These are phyloP conservation scores for Platorchestia sp. DNA, from an alignment of 1,140 invertebrate species.

Conservation along the genomic window DNA sequence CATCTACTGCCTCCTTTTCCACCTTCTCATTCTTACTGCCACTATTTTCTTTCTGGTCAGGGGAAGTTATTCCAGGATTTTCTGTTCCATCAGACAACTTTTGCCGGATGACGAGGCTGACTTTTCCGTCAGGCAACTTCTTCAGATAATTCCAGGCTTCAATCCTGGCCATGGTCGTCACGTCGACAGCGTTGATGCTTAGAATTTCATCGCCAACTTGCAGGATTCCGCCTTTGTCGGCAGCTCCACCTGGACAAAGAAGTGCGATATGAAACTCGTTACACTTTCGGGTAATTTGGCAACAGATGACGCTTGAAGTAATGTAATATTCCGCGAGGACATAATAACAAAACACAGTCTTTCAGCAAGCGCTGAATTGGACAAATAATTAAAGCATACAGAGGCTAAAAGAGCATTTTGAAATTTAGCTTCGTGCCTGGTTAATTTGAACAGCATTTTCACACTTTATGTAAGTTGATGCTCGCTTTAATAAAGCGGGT, in stretches of 20 bases:
- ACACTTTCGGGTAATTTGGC: background rate
- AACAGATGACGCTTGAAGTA: background rate
- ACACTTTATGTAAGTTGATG: no score
- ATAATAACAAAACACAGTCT: background rate
- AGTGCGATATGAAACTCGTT: background rate
- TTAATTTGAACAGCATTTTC: background rate
- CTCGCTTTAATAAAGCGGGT: no score
- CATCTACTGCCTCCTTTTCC: background rate
- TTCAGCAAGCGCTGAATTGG: background rate
- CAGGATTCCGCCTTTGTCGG: constrained; percentile 87
- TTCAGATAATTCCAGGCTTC: constrained; percentile 95
- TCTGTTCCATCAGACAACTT: constrained; percentile 59
- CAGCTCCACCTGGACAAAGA: constrained; percentile 82
- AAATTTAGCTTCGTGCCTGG: background rate
- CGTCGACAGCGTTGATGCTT: constrained; percentile 83
- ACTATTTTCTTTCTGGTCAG: background rate
- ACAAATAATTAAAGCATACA: no score
- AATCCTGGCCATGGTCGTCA: constrained; percentile 87
- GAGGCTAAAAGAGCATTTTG: no score
- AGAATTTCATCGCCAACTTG: constrained; percentile 89
- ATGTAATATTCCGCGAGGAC: background rate
- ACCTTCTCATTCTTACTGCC: background rate
- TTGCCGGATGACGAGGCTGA: constrained; percentile 76
- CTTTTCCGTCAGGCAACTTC: constrained; percentile 85
- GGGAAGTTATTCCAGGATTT: background rate